phyloP scores from a whole-genome alignment of 35 echinoderm and acorn worm genomes.

The Hemicentrotus pulcherrimus region DNA sequence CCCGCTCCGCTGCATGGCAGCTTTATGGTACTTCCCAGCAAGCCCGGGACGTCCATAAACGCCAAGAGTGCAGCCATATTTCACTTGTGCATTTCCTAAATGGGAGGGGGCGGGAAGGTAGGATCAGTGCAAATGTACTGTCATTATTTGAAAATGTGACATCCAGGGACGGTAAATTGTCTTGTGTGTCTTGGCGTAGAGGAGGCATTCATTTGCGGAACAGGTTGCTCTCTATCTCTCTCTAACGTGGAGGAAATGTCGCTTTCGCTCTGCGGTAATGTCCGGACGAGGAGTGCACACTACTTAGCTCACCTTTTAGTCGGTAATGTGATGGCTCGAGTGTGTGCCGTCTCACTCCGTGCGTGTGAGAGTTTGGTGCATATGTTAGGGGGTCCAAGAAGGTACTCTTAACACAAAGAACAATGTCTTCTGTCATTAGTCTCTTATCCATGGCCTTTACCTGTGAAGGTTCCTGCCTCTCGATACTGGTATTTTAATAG shows the following conservation, averaged over 20 bases:
- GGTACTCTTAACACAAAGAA: not conserved
- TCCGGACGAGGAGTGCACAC: not conserved
- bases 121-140: constrained; percentile 36
- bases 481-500: not conserved
- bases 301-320: constrained; percentile 21
- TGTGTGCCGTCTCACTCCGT: not conserved
- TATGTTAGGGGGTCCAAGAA: not conserved
- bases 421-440: not conserved
- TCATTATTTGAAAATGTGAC: constrained; percentile 35
- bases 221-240: constrained; percentile 9
- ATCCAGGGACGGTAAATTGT: constrained; percentile 31
- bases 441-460: not conserved
- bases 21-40: constrained; percentile 9
- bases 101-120: not conserved
- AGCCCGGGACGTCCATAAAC: not conserved
- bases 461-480: not conserved
- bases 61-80: constrained; percentile 45
- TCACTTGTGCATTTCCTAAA: constrained; percentile 10
- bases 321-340: constrained; percentile 15
- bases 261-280: constrained; percentile 25
- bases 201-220: constrained; percentile 28
- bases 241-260: not conserved
- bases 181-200: not conserved
- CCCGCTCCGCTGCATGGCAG: not conserved
- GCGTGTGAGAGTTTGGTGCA: not conserved